Conservation (phyloP, 2,888 invertebrate genomes). For the Tetragonisca angustula region DNA sequence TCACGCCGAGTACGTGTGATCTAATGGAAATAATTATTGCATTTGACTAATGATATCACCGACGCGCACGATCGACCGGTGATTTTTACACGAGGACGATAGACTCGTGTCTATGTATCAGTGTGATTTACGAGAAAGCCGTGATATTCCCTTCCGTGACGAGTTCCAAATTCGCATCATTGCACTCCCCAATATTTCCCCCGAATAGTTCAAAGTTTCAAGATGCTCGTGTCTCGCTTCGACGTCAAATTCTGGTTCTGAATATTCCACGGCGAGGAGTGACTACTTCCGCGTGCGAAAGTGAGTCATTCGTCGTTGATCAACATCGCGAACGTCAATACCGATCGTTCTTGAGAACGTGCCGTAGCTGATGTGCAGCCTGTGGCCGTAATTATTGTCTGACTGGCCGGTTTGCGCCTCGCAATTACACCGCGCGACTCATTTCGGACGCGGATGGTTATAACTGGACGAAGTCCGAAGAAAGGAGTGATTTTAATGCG, state of each 20-base stretch:
- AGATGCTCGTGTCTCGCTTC: too few species aligned
- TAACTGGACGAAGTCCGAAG: constrained; percentile 34
- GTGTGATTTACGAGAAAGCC: too few species aligned
- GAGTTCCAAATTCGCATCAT: too few species aligned
- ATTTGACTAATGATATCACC: not conserved
- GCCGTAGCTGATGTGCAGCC: not conserved
- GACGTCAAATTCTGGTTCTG: too few species aligned
- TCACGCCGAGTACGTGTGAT: not conserved
- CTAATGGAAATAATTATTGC: not conserved
- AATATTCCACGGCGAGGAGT: not conserved
- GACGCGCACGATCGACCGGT: not conserved
- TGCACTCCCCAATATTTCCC: too few species aligned
- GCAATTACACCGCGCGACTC: constrained; percentile 26
- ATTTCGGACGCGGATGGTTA: constrained; percentile 54
- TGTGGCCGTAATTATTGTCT: constrained; percentile 35
- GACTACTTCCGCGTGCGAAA: not conserved
- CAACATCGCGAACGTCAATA: constrained; percentile 3
- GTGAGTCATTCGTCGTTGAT: not conserved
- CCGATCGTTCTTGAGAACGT: constrained; percentile 5
- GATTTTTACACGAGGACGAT: not conserved
- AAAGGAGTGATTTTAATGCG: constrained; percentile 61
- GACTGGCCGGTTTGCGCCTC: not conserved
- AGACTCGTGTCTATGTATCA: too few species aligned
- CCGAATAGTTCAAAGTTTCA: too few species aligned
- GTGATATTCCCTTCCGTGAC: too few species aligned